phyloP scores from a whole-genome alignment of 2,888 invertebrate species.

The Gortyna flavago region DNA sequence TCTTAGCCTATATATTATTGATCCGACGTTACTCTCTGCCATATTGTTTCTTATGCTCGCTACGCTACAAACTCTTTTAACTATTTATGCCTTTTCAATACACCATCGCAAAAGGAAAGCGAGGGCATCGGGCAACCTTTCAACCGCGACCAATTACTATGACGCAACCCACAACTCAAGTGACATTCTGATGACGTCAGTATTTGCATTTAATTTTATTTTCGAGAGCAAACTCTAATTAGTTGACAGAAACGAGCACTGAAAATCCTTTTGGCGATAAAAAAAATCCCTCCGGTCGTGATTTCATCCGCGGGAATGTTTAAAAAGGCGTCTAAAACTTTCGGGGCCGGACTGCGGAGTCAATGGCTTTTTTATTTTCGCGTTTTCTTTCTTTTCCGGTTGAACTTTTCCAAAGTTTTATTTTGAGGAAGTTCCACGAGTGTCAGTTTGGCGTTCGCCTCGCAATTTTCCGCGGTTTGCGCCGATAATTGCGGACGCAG shows the following conservation, averaged over 20 bases:
- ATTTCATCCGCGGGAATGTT: conserved; percentile 83
- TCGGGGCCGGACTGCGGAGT: conserved; percentile 85
- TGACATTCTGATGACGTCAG: conserved; percentile 67
- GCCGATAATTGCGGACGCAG: conserved; percentile 89
- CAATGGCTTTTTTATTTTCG: conserved; percentile 89
- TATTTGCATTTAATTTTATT: conserved; percentile 73
- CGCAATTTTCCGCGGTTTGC: conserved; percentile 88
- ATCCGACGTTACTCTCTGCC: conserved; percentile 81
- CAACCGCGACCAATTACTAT: conserved; percentile 58
- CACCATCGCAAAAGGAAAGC: conserved; percentile 9
- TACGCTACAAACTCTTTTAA: conserved; percentile 55
- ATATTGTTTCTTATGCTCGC: conserved; percentile 79
- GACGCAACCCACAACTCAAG: conserved; percentile 58
- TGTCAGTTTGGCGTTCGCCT: conserved; percentile 88
- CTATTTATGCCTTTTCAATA: conserved; percentile 53
- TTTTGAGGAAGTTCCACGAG: conserved; percentile 88
- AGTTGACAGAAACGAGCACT: conserved; percentile 82
- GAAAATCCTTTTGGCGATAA: conserved; percentile 81
- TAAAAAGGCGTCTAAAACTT: conserved; percentile 86
- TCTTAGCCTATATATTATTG: conserved; percentile 89
- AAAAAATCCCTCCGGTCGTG: conserved; percentile 77
- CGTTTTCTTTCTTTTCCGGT: conserved; percentile 89
- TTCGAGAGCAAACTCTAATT: conserved; percentile 77
- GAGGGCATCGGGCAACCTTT: conserved; percentile 20
- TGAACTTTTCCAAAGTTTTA: conserved; percentile 88